phyloP scores from a whole-genome alignment of 1,140 invertebrate genomes.

The Drosophila oshimai region DNA sequence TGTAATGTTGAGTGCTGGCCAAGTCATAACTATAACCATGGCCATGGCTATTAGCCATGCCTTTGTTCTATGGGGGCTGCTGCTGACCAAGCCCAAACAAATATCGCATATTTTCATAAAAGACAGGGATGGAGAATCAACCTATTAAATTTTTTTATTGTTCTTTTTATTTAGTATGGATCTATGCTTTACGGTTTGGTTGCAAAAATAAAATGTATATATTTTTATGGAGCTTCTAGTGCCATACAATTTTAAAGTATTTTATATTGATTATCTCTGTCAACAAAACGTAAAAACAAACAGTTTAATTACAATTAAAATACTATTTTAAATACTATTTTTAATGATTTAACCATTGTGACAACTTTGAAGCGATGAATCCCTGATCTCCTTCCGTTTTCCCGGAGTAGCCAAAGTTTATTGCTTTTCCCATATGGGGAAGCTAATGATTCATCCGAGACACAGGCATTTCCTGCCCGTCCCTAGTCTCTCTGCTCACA shows the following conservation, averaged over 20 bases:
- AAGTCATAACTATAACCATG: slow-evolving; percentile 59
- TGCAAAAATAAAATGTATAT: no score
- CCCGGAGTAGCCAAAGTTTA: background rate
- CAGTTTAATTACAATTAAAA: background rate
- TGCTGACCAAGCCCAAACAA: slow-evolving; percentile 71
- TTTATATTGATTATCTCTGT: no score
- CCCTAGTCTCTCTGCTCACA: slow-evolving; percentile 27
- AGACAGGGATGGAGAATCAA: slow-evolving; percentile 44
- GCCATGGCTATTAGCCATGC: slow-evolving; percentile 57
- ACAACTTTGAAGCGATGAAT: no score
- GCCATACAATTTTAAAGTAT: no score
- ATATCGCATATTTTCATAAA: slow-evolving; percentile 60
- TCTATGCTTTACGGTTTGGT: no score
- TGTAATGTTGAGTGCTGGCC: slow-evolving; percentile 47
- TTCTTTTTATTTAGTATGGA: no score
- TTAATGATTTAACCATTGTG: no score
- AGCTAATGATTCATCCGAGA: slow-evolving; percentile 26
- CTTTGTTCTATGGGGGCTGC: slow-evolving; percentile 64
- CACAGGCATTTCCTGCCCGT: slow-evolving; percentile 31
- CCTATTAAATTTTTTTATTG: background rate
- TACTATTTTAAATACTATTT: background rate
- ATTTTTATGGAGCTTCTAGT: no score
- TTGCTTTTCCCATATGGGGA: slow-evolving; percentile 19
- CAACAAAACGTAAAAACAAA: no score
- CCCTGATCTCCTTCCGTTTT: background rate